Base-by-base conservation (phyloP, 1,140 invertebrate genomes). In the Varroa destructor region DNA sequence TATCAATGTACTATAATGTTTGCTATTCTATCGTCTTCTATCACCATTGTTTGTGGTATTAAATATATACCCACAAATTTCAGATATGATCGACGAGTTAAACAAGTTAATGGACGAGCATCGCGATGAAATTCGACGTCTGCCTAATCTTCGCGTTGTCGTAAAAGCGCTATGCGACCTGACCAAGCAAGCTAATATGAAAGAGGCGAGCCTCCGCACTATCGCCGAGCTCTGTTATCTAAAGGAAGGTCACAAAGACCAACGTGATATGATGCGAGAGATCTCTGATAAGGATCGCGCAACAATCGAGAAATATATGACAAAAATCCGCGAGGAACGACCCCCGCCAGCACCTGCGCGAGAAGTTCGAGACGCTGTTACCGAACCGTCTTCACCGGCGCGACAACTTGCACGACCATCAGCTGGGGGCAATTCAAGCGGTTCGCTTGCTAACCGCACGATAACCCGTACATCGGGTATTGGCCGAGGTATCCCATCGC, bases 1-100 rank as follows among this genome's bases (percentile, higher is more conserved):
- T 51, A 51, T 3, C 46, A 51, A 51, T 51, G 46, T 25, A 25
- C 25, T 25, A 51, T 51, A 5, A 51, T 8, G 8, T 51, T 51
- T 8, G 46, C 4, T 51, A 51, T 8, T 51, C 4, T 51, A 51
- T 8, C 25, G 25, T 25, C 25, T 25, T 25, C 25, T 25, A 25
- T 25, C 25, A 25, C 25, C 25, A 25, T 25, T 25, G 25, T 25
- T 25, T 25, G 25, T 25, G 25, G 25, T 25, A 25, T 25, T 25
- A 25, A 25, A 25, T 25, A 25, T 25, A 25, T 25, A 3, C 46
- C 46, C 46, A 8, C 46, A 51, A 51, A 51, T 40, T 67, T 40
- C 37, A 67, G 61, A 67, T 40, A 67, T 67, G 61, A 67, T 67
- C 61, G 61, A 67, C 61, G 61, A 67, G 37, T 43, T 67, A 37